phyloP scores from a whole-genome alignment of 2,888 invertebrate species.

The Drosophila mercatorum region DNA sequence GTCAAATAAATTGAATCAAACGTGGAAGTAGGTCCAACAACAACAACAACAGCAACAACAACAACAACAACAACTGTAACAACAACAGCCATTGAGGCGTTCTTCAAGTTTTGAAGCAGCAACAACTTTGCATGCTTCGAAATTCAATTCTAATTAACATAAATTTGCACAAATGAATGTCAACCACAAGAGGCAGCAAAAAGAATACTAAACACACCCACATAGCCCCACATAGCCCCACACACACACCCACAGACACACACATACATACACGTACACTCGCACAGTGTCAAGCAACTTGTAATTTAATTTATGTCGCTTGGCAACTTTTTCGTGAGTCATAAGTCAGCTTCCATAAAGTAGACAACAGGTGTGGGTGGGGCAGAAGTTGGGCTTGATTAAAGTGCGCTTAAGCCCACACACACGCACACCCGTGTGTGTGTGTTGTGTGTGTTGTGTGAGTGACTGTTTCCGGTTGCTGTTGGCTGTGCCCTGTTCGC shows the following conservation, averaged over 20 bases:
- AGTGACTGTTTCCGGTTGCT: conserved; percentile 42
- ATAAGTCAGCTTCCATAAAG: conserved; percentile 61
- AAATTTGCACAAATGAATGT: conserved; percentile 80
- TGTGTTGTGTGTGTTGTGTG: conserved; percentile 16
- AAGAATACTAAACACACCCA: conserved; percentile 32
- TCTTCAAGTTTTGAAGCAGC: conserved; percentile 34
- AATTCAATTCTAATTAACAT: conserved; percentile 81
- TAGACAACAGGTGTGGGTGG: conserved; percentile 55
- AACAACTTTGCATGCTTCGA: conserved; percentile 71
- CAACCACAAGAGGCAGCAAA: conserved; percentile 67
- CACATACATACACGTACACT: conserved; percentile 16
- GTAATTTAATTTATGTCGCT: conserved; percentile 75
- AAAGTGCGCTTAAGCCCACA: conserved; percentile 59
- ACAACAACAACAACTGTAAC: conserved; percentile 10
- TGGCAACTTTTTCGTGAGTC: conserved; percentile 71
- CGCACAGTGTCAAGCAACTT: conserved; percentile 33
- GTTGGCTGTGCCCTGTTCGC: conserved; percentile 10
- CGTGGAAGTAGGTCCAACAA: conserved; percentile 50
- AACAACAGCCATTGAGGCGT: conserved; percentile 12
- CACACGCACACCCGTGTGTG: conserved; percentile 33
- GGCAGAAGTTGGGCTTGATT: conserved; percentile 30
- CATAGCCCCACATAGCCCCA: neutral
- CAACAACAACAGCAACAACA: conserved; percentile 19
- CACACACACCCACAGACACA: conserved; percentile 5
- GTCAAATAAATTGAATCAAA: conserved; percentile 76